Evolutionary conservation across 2,797 vertebrate species (phyloP).

Genomic region (Argya squamiceps): DNA sequence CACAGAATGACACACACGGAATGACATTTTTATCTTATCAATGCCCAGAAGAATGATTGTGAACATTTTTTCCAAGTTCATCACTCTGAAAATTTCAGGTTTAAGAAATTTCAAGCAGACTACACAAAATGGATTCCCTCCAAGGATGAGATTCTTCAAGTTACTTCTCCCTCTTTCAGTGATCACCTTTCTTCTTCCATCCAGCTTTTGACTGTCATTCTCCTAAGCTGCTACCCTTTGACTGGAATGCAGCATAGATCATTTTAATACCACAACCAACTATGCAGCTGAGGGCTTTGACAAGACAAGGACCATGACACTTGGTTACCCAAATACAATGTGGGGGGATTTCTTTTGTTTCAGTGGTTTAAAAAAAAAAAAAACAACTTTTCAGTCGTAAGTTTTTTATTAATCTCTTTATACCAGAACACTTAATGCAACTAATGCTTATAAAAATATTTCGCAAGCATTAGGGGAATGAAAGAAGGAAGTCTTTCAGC

Average conservation of each 20-base stretch:
- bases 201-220: background rate
- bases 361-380: too few species aligned
- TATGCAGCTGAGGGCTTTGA: background rate
- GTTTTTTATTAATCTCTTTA: background rate
- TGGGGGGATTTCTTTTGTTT: background rate
- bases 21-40: background rate
- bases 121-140: background rate
- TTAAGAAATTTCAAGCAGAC: background rate
- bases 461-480: background rate
- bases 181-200: background rate
- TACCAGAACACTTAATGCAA: background rate
- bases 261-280: background rate
- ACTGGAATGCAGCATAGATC: background rate
- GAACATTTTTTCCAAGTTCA: background rate
- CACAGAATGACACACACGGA: background rate
- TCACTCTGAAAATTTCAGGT: background rate
- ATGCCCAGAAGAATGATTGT: background rate
- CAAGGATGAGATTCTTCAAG: background rate
- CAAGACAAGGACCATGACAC: background rate
- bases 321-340: background rate
- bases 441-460: background rate
- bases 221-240: background rate
- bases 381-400: too few species aligned
- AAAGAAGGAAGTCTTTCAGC: background rate
- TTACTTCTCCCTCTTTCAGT: background rate